These are phyloP conservation scores for Orius laevigatus DNA, from an alignment of 1,140 invertebrate genomes.

Conservation along the genomic window DNA sequence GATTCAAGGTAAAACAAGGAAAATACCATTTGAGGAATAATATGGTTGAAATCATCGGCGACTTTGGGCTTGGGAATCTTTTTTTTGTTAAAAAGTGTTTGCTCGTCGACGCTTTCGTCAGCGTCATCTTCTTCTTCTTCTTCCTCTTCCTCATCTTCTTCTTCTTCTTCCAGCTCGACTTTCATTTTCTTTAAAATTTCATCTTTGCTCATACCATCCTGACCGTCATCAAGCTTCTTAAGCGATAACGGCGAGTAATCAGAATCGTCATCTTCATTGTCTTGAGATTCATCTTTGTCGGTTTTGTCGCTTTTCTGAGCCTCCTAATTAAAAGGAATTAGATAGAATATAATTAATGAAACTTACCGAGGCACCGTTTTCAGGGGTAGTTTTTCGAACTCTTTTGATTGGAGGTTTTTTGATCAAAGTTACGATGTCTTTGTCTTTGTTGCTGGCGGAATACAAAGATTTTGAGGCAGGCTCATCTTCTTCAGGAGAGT, in stretches of 20 bases:
- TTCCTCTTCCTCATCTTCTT: conserved; percentile 11
- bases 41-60: background rate
- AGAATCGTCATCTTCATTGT: background rate
- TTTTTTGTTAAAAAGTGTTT: conserved; percentile 6
- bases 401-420: too few species aligned
- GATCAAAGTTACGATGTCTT: too few species aligned
- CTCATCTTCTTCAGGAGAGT: conserved; percentile 16
- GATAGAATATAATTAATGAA: too few species aligned
- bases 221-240: too few species aligned
- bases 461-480: background rate
- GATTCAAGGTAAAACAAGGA: background rate
- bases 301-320: background rate
- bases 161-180: conserved; percentile 10
- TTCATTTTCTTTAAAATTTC: conserved; percentile 12
- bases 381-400: too few species aligned
- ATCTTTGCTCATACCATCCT: too few species aligned
- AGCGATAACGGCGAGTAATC: too few species aligned
- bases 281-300: background rate
- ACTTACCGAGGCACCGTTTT: too few species aligned
- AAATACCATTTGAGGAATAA: conserved; percentile 19
- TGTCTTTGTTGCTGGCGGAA: too few species aligned
- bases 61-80: background rate
- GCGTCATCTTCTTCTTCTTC: conserved; percentile 16
- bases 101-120: conserved; percentile 7
- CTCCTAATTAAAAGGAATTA: too few species aligned